Base-by-base conservation (phyloP, 92 coral and sea anemone species). In the Phenganax stokvisi region DNA sequence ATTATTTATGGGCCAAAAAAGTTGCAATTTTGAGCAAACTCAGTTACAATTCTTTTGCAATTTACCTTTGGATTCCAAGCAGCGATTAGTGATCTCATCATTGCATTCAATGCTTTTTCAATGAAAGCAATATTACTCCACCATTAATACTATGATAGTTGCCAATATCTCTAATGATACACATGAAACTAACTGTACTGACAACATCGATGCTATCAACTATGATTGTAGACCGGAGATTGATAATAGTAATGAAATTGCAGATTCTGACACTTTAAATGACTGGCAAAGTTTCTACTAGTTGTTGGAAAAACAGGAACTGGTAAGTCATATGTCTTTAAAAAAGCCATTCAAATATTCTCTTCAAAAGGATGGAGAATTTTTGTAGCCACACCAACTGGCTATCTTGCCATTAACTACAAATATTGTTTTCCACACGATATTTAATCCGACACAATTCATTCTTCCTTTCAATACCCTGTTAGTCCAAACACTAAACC, bases 301-400 rank as follows among this genome's bases (percentile, higher is more conserved):
- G 57, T 77, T 7, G 82, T 77, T 15, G 82, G 82, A 12, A 60
- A 51, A 7, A 57, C 57, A 8, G 82, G 82, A 10, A 77, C 82
- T 11, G 71, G 82, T 10, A 77, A 77, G 30, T 77, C 71, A 2
- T 77, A 77, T 62, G 72, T 72, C 0, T 12, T 77, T 15, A 25
- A 9, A 7, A 77, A 77, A 13, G 56, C 31, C 1, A 61, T 77
- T 37, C 7, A 76, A 31, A 76, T 12, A 16, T 4, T 11, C 57
- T 29, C 55, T 5, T 56, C 61, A 15, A 20, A 3, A 1, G 20
- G 55, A 15, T 8, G 57, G 9, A 74, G 16, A 10, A 30, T 54
- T n/a, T 57, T 74, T 1, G 63, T 74, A 6, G 59, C 79, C 12
- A 68, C 64, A 3, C 79, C 79, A 1, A 47, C 79, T 4, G 81